A percentile compares a stretch with the other conserved stretches of the same genome.
These are phyloP conservation scores for Pararge aegeria DNA, from an alignment of 1,140 invertebrate species.

Conservation along the genomic window DNA sequence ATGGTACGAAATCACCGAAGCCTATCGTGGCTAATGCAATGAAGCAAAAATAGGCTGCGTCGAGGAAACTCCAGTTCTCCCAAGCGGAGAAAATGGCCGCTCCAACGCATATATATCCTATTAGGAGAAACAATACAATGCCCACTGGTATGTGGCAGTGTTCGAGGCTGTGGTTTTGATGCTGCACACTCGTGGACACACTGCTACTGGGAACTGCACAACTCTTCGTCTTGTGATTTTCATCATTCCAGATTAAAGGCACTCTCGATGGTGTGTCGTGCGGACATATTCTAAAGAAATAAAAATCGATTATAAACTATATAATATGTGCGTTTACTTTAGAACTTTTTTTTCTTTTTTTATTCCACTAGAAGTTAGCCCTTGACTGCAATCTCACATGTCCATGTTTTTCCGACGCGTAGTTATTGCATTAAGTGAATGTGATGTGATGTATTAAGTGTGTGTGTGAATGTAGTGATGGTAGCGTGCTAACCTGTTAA, in stretches of 20 bases:
- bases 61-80: slow-evolving; percentile 90
- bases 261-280: slow-evolving; percentile 87
- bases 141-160: slow-evolving; percentile 85
- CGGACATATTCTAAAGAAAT: slow-evolving; percentile 77
- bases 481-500: too few relatives aligned
- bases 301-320: not conserved
- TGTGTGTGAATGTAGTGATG: too few relatives aligned
- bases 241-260: slow-evolving; percentile 83
- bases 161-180: slow-evolving; percentile 62
- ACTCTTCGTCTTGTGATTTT: slow-evolving; percentile 55
- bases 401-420: too few relatives aligned
- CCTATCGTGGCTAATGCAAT: slow-evolving; percentile 93
- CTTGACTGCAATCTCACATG: too few relatives aligned
- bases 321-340: not conserved
- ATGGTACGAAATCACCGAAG: slow-evolving; percentile 90
- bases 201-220: slow-evolving; percentile 59
- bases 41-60: slow-evolving; percentile 93
- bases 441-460: too few relatives aligned
- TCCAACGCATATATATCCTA: slow-evolving; percentile 86
- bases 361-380: too few relatives aligned
- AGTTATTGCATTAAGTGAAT: too few relatives aligned
- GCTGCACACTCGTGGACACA: slow-evolving; percentile 50
- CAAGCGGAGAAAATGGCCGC: slow-evolving; percentile 86
- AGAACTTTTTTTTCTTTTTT: too few relatives aligned
- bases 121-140: slow-evolving; percentile 85